Evolutionary conservation across 2,113 vertebrate genomes (phyloP).

Genomic region (Limanda limanda): DNA sequence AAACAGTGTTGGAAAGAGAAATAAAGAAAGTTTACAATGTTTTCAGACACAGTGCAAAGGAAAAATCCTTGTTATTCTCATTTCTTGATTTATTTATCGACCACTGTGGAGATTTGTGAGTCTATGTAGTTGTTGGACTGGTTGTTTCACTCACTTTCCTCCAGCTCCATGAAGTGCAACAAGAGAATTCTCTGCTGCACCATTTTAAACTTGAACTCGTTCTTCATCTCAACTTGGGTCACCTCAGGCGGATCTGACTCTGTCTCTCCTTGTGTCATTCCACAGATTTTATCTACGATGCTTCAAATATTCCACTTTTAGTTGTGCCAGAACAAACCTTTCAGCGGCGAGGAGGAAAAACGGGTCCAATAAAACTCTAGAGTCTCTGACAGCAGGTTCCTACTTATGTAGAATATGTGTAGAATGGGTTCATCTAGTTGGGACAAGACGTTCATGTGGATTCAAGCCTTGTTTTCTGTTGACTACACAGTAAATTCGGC

Average conservation of each 20-base stretch:
- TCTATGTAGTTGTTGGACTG: neutral
- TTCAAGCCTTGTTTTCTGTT: too few relatives aligned
- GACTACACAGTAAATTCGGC: too few relatives aligned
- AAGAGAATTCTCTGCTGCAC: neutral
- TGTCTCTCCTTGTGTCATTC: neutral
- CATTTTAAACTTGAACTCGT: neutral
- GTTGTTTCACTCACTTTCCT: neutral
- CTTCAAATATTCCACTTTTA: neutral
- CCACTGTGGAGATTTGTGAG: neutral
- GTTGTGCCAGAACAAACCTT: conserved; percentile 7
- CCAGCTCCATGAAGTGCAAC: neutral
- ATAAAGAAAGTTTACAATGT: neutral
- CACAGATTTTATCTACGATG: too few relatives aligned
- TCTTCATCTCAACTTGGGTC: neutral
- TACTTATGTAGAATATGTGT: too few relatives aligned
- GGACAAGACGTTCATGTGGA: too few relatives aligned
- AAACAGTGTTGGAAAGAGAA: neutral
- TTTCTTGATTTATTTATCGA: neutral
- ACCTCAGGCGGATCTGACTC: conserved; percentile 12
- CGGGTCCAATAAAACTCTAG: neutral
- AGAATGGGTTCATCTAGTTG: too few relatives aligned
- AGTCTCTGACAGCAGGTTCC: neutral
- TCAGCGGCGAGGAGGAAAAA: conserved; percentile 4
- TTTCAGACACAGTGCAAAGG: neutral
- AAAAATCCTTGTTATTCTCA: neutral